phyloP scores from a whole-genome alignment of 1,140 invertebrate genomes.

The Cherax destructor region DNA sequence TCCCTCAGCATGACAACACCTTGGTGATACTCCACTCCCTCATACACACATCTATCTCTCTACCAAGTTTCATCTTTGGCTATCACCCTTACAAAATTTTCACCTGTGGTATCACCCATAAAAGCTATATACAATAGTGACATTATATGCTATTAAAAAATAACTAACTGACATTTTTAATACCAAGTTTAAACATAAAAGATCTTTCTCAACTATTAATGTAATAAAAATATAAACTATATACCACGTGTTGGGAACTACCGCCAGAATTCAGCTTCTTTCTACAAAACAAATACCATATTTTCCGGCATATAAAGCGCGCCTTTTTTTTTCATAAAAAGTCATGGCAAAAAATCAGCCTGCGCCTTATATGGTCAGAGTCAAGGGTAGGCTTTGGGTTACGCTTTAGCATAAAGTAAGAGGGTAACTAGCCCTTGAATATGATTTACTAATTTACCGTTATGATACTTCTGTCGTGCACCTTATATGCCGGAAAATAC shows the following conservation, averaged over 20 bases:
- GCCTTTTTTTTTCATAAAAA: no score
- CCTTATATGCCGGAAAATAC: no score
- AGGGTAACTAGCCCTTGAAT: not conserved
- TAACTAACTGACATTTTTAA: slow-evolving; percentile 27
- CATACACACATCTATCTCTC: not conserved
- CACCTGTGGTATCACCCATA: slow-evolving; percentile 9
- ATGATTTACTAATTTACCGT: no score
- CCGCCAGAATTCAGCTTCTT: not conserved
- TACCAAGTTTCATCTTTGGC: slow-evolving; percentile 7
- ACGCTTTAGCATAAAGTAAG: no score
- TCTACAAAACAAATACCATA: not conserved
- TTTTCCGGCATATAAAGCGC: no score
- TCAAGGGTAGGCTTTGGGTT: not conserved
- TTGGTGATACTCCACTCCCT: slow-evolving; percentile 14
- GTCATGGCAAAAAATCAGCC: not conserved
- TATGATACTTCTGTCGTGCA: no score
- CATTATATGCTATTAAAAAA: slow-evolving; percentile 28
- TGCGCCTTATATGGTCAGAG: not conserved
- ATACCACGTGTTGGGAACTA: slow-evolving; percentile 26
- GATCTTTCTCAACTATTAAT: not conserved
- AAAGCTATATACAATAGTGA: slow-evolving; percentile 31
- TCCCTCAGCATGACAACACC: slow-evolving; percentile 24
- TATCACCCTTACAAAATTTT: slow-evolving; percentile 8
- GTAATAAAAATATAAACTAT: slow-evolving; percentile 37
- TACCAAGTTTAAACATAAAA: slow-evolving; percentile 34